Percentiles rank a stretch among this genome's conserved stretches.
These are phyloP conservation scores for Dipodomys ordii DNA, from an alignment of 2,113 vertebrate species.

Conservation along the genomic window DNA sequence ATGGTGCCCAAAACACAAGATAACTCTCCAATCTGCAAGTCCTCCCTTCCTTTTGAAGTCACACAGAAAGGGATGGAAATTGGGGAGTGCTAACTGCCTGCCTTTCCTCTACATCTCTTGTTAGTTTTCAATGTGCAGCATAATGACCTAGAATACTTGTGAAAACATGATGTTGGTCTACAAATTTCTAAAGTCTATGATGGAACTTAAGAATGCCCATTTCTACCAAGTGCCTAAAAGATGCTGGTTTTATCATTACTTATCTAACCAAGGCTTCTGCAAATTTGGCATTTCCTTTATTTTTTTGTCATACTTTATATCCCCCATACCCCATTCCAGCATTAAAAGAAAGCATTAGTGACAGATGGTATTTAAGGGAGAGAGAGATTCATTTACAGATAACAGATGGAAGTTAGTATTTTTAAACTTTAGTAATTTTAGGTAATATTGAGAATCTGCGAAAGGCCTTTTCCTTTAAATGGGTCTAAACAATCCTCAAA, in stretches of 20 bases:
- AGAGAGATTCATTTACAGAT: not conserved
- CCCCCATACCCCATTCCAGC: not conserved
- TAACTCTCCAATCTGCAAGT: not conserved
- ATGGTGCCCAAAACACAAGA: too few relatives aligned
- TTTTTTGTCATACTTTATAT: not conserved
- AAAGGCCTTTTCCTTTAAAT: conserved; percentile 3
- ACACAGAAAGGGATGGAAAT: not conserved
- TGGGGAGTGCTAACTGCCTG: not conserved
- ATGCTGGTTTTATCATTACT: not conserved
- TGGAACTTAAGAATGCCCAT: not conserved
- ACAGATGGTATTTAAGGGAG: not conserved
- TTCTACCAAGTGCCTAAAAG: not conserved
- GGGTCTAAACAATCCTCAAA: not conserved
- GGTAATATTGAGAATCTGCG: not conserved
- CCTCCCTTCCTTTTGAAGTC: not conserved
- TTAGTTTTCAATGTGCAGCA: not conserved
- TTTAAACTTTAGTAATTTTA: conserved; percentile 12
- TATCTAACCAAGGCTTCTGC: not conserved
- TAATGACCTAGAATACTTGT: not conserved
- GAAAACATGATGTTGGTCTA: not conserved
- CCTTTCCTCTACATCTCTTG: not conserved
- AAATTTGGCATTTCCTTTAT: conserved; percentile 15
- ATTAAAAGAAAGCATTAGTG: not conserved
- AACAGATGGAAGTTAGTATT: conserved; percentile 7
- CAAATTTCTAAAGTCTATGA: not conserved